Conservation (phyloP, 1,140 invertebrate species). For the Ips typographus region DNA sequence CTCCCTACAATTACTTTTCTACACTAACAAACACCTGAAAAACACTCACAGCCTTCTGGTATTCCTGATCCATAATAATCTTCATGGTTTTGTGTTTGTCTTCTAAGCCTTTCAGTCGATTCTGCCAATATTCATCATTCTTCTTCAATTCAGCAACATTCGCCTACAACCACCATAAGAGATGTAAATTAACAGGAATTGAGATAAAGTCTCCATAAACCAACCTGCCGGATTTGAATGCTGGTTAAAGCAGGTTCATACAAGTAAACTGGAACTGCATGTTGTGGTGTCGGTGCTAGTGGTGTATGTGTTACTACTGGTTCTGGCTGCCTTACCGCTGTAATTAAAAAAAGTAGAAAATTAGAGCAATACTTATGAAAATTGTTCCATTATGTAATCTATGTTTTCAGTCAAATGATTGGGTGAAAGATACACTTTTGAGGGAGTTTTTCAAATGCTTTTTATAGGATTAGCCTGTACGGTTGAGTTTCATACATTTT, state of each 20-base stretch:
- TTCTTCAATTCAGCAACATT: slow-evolving; percentile 48
- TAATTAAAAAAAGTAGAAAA: slow-evolving; percentile 3
- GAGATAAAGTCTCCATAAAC: neutral
- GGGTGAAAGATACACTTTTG: too few relatives aligned
- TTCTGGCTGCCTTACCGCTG: slow-evolving; percentile 35
- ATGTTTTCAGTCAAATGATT: too few relatives aligned
- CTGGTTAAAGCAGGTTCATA: slow-evolving; percentile 49
- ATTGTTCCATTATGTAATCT: too few relatives aligned
- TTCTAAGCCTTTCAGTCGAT: slow-evolving; percentile 55
- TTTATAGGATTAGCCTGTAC: too few relatives aligned
- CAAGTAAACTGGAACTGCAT: slow-evolving; percentile 39
- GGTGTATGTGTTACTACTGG: slow-evolving; percentile 3
- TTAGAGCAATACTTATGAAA: too few relatives aligned
- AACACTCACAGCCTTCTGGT: slow-evolving; percentile 54
- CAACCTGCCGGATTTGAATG: slow-evolving; percentile 48
- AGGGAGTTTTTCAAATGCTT: too few relatives aligned
- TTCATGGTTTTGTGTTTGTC: slow-evolving; percentile 55
- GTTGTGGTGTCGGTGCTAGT: slow-evolving; percentile 21
- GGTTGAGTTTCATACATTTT: too few relatives aligned
- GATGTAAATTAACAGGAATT: neutral
- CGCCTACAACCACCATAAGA: slow-evolving; percentile 18
- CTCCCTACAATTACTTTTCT: neutral
- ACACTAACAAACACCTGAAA: neutral
- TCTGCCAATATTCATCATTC: slow-evolving; percentile 58
- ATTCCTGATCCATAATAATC: slow-evolving; percentile 56